Evolutionary conservation across 2,113 vertebrate genomes (phyloP).

Genomic region (Brachyhypopomus gauderio): DNA sequence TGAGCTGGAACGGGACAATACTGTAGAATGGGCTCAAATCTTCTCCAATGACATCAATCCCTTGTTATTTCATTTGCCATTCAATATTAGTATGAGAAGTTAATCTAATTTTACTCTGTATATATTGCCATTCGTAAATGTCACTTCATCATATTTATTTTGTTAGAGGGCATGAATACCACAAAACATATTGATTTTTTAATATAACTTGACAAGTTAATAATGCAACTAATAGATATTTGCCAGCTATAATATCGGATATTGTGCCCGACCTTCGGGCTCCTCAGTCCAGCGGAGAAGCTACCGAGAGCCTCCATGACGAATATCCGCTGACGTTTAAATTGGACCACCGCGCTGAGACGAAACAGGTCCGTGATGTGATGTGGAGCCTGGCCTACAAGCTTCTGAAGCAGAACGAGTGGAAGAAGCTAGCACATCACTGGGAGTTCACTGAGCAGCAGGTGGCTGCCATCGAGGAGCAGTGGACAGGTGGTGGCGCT

Average conservation of each 20-base stretch:
- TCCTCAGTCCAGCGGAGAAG: slow-evolving; percentile 71
- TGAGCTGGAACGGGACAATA: background rate
- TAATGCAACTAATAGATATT: slow-evolving; percentile 11
- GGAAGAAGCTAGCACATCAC: slow-evolving; percentile 82
- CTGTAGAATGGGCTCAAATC: background rate
- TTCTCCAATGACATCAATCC: background rate
- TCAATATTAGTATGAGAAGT: background rate
- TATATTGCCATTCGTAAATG: slow-evolving; percentile 43
- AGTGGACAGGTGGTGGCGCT: slow-evolving; percentile 83
- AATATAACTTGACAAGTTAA: slow-evolving; percentile 29
- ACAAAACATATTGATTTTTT: slow-evolving; percentile 29
- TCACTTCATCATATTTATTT: slow-evolving; percentile 39
- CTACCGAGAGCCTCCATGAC: slow-evolving; percentile 59
- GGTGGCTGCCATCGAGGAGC: slow-evolving; percentile 82
- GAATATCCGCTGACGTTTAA: slow-evolving; percentile 81
- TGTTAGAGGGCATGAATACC: slow-evolving; percentile 5
- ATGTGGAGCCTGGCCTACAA: slow-evolving; percentile 84
- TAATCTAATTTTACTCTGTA: slow-evolving; percentile 30
- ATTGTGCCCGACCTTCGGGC: slow-evolving; percentile 50
- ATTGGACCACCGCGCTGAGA: slow-evolving; percentile 84
- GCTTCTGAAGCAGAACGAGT: slow-evolving; percentile 78
- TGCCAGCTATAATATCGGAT: slow-evolving; percentile 9
- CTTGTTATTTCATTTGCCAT: background rate
- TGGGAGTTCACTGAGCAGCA: slow-evolving; percentile 84
- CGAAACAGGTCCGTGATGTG: slow-evolving; percentile 74